Conservation (phyloP, 2,113 vertebrate species). For the Coreoperca whiteheadi region DNA sequence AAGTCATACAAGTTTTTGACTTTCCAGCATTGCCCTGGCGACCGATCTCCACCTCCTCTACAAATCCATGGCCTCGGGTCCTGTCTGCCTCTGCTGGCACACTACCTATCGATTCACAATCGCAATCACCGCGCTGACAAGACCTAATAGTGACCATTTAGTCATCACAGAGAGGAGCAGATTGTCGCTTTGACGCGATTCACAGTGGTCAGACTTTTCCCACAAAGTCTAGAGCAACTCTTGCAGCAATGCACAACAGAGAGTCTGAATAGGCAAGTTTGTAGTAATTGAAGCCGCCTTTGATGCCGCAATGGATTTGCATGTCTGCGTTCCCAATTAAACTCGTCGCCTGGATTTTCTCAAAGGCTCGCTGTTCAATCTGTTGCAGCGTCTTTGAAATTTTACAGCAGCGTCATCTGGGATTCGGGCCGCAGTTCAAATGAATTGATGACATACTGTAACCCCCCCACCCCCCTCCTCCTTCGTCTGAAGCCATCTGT, state of each 20-base stretch:
- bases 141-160: neutral
- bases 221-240: neutral
- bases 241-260: neutral
- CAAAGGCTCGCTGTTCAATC: slow-evolving; percentile 52
- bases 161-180: neutral
- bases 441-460: slow-evolving; percentile 48
- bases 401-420: slow-evolving; percentile 58
- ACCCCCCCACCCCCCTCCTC: neutral
- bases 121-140: slow-evolving; percentile 9
- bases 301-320: slow-evolving; percentile 39
- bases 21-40: slow-evolving; percentile 6
- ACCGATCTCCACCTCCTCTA: slow-evolving; percentile 21
- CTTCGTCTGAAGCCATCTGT: slow-evolving; percentile 67
- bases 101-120: slow-evolving; percentile 38
- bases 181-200: neutral
- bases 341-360: slow-evolving; percentile 29
- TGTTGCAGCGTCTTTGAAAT: slow-evolving; percentile 73
- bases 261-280: slow-evolving; percentile 2
- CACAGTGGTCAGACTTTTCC: neutral
- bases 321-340: slow-evolving; percentile 58
- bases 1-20: slow-evolving; percentile 27
- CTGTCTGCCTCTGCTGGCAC: slow-evolving; percentile 23
- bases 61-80: slow-evolving; percentile 33
- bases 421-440: slow-evolving; percentile 62
- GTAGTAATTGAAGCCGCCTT: slow-evolving; percentile 13